Conservation (phyloP, 1,140 invertebrate genomes). For the Conus ventricosus region DNA sequence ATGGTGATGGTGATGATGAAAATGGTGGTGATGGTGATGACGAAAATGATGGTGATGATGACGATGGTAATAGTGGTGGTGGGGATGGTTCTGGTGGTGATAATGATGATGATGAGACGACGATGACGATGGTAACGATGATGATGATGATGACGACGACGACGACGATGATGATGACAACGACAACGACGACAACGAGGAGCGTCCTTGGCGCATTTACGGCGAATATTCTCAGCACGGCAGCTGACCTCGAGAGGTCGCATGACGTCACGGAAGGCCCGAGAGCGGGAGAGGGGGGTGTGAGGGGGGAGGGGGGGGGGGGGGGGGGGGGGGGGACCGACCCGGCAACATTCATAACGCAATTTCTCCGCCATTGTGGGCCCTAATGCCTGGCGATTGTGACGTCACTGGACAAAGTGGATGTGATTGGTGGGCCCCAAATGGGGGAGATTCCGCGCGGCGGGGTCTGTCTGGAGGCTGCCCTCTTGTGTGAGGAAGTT, state of each 20-base stretch:
- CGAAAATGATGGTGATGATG: no score
- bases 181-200: no score
- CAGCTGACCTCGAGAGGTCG: neutral
- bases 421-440: conserved; percentile 26
- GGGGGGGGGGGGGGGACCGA: neutral
- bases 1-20: no score
- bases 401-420: conserved; percentile 30
- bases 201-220: no score
- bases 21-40: no score
- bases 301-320: no score
- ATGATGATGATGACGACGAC: neutral
- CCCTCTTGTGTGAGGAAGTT: neutral
- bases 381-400: conserved; percentile 21
- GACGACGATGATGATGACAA: neutral
- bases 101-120: neutral
- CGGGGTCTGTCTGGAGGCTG: neutral
- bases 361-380: conserved; percentile 22
- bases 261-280: conserved; percentile 8
- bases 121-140: neutral
- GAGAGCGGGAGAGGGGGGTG: neutral
- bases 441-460: neutral
- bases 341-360: neutral
- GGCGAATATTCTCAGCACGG: no score
- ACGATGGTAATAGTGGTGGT: neutral
- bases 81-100: neutral